Base-by-base conservation (phyloP, 2,888 invertebrate genomes). In the Gisinianus flammeolus region DNA sequence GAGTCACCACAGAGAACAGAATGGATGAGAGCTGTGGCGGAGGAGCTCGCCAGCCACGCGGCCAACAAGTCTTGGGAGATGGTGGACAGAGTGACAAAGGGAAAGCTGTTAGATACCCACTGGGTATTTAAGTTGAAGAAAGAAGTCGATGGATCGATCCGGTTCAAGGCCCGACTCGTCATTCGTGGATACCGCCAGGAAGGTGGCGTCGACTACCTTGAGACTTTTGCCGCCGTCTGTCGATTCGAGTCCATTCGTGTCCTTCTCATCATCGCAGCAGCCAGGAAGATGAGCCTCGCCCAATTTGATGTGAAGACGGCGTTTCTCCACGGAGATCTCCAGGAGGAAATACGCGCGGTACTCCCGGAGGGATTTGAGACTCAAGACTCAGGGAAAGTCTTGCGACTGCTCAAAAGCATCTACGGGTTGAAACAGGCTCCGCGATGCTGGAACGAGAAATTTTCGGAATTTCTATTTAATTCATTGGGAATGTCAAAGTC, bases 371-470 rank as follows among this genome's bases (percentile, higher is more conserved):
- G 77, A 3, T 76, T 24, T 56, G 12, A 66, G 0, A 16, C 28
- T 0, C 10, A 58, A 26, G 52, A 28, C 10, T 22, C 19, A 0
- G 44, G 67, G 10, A 33, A n/a, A 33, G 44, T 68, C 6, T 19
- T 44, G 2, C 2, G 10, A 24, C 0, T 68, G 2, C 19, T 68
- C 22, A 68, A 68, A 24, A 68, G 68, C 19, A 33, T 68, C n/a
- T 68, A 68, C 33, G 68, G 68, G 24, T 24, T 68, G 5, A 10
- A 8, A 5, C 68, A 52, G 24, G 69, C 83, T 0, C 80, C 82
- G 4, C n/a, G 82, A 22, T 79, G 76, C 2, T 85, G 85, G 83
- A 79, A 81, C 30, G 26, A 80, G 19, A 76, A 58, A 12, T 76
- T 85, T 62, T 44, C 12, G 12, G 22, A 70, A 8, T 52, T 76